phyloP scores from a whole-genome alignment of 1,140 invertebrate genomes.

The Ephestia elutella region DNA sequence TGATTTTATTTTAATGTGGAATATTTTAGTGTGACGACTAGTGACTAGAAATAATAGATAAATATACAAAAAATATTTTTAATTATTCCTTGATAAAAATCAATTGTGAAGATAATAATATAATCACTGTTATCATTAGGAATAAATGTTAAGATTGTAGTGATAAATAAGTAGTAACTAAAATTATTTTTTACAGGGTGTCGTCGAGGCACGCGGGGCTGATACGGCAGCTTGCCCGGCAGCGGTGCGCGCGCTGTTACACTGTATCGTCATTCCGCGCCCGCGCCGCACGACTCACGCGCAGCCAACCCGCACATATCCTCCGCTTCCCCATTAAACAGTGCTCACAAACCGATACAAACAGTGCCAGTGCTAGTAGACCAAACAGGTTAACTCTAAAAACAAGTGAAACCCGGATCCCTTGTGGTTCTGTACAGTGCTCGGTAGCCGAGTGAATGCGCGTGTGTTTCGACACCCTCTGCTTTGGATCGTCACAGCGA shows the following conservation, averaged over 20 bases:
- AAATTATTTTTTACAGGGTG: conserved; percentile 51
- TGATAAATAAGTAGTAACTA: conserved; percentile 1
- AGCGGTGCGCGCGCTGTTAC: conserved; percentile 41
- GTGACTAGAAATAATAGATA: too few relatives aligned
- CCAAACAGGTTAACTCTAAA: conserved; percentile 29
- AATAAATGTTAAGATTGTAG: background rate
- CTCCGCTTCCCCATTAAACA: conserved; percentile 36
- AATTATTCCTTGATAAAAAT: background rate
- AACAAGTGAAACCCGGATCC: conserved; percentile 47
- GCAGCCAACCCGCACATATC: conserved; percentile 42
- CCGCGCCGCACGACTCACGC: conserved; percentile 60
- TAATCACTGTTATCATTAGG: background rate
- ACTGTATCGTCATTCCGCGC: conserved; percentile 53
- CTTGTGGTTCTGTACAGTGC: conserved; percentile 59
- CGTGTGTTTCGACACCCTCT: conserved; percentile 89
- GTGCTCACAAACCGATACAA: conserved; percentile 30
- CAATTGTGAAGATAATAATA: background rate
- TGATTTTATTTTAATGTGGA: too few relatives aligned
- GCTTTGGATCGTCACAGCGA: conserved; percentile 89
- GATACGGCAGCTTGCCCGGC: conserved; percentile 30
- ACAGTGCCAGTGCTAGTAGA: conserved; percentile 52
- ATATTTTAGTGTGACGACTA: too few relatives aligned
- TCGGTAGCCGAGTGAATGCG: conserved; percentile 84
- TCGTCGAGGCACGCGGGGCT: conserved; percentile 62
- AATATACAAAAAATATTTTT: background rate